Base-by-base conservation (phyloP, 2,113 vertebrate species). In the Centropus bengalensis region DNA sequence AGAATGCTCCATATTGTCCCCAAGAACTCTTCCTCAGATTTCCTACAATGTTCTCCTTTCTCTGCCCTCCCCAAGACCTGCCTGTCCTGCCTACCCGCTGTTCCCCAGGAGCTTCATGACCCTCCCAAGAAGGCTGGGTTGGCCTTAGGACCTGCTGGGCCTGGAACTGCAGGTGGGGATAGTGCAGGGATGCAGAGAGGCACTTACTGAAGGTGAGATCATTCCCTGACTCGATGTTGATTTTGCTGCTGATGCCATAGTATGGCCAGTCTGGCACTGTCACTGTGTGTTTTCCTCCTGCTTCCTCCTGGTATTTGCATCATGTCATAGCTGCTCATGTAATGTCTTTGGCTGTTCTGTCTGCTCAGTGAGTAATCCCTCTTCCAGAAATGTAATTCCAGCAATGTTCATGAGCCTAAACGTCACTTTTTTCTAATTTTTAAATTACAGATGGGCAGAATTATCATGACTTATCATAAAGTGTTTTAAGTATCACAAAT, bases 221-320 rank as follows among this genome's bases (percentile, higher is more conserved):
- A 0, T 59, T 73, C 30, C 40, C 20, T 27, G 36, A n/a, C 38
- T 18, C 1, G 0, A 19, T 16, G 16, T 33, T 49, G 51, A 38
- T 58, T 88, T 73, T 77, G 45, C 36, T 45, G 58, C 40, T 76
- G 68, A 7, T 3, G 3, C 7, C 0, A 0, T 6, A 16, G 12
- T 8, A 42, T 0, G 0, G 28, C 19, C 8, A 2, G 6, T 38
- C 28, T 36, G 33, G 3, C 3, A 2, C 32, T 45, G 23, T 17
- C 1, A 1, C 68, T 69, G 15, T 6, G 8, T 33, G 52, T 33
- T 77, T 45, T 38, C 14, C 22, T 68, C 22, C 30, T 3, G 0
- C 5, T 55, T 63, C n/a, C 28, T 54, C 32, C 24, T 67, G 45
- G 24, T 38, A 4, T 8, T 20, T 66, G 23, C 16, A 2, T 7